Conservation (phyloP, 2,797 vertebrate genomes). For the Lophotriccus pileatus region DNA sequence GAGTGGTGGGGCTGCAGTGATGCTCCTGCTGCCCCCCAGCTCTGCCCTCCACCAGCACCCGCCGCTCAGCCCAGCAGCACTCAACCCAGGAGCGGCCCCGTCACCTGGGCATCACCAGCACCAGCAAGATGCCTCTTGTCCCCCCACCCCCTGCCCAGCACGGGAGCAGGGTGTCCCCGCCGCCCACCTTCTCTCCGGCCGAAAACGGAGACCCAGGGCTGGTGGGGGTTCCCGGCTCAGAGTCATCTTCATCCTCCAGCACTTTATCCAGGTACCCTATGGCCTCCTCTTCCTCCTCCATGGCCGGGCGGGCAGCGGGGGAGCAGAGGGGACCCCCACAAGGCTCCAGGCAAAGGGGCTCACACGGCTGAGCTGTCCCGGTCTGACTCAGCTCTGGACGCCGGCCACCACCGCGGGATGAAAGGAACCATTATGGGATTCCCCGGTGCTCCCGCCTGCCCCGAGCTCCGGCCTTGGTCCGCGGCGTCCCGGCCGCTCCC, state of each 20-base stretch:
- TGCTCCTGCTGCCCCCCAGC: background rate
- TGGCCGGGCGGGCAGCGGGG: conserved; percentile 69
- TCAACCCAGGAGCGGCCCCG: background rate
- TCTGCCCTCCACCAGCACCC: background rate
- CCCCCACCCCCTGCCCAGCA: background rate
- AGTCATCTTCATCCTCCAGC: conserved; percentile 90
- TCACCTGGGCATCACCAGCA: background rate
- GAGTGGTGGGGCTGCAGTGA: background rate
- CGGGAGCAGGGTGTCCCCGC: background rate
- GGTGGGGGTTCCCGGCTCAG: conserved; percentile 82
- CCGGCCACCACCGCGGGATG: conserved; percentile 43
- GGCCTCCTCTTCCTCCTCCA: conserved; percentile 95
- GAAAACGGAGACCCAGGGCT: conserved; percentile 74
- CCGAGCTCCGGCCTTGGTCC: background rate
- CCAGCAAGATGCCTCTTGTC: background rate
- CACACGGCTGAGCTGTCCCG: conserved; percentile 53
- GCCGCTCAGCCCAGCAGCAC: no score
- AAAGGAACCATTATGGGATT: conserved; percentile 67
- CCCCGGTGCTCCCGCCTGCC: conserved; percentile 52
- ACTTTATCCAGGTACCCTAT: conserved; percentile 92
- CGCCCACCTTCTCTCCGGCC: conserved; percentile 74
- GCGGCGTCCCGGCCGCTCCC: background rate
- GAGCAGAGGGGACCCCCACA: conserved; percentile 27
- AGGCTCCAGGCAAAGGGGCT: background rate
- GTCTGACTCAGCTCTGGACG: conserved; percentile 67